phyloP scores from a whole-genome alignment of 1,140 invertebrate genomes.

The Drosophila seguyi region DNA sequence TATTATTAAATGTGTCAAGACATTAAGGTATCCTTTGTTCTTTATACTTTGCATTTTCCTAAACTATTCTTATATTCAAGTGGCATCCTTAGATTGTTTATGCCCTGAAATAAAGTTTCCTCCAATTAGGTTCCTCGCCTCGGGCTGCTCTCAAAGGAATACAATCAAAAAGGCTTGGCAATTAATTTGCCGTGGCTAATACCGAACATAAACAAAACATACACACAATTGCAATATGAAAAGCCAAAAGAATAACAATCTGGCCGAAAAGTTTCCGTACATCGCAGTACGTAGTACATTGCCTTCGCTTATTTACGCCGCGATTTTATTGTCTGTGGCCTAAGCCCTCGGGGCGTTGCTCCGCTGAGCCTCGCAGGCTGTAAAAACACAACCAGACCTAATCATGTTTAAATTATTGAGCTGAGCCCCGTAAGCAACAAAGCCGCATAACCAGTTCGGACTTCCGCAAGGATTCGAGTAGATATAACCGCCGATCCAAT shows the following conservation, averaged over 20 bases:
- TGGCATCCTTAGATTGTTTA: background rate
- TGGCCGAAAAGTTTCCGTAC: conserved; percentile 23
- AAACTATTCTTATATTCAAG: background rate
- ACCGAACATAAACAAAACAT: conserved; percentile 65
- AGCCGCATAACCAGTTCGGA: conserved; percentile 75
- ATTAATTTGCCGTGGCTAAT: conserved; percentile 80
- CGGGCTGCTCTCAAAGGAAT: conserved; percentile 11
- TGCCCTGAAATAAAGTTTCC: background rate
- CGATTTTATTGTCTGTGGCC: conserved; percentile 52
- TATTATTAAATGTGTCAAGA: background rate
- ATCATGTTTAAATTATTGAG: conserved; percentile 85
- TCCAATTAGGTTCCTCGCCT: conserved; percentile 22
- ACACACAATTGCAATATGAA: conserved; percentile 78
- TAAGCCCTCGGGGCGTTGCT: conserved; percentile 70
- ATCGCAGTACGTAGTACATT: conserved; percentile 27
- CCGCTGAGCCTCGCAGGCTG: conserved; percentile 67
- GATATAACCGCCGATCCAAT: conserved; percentile 17
- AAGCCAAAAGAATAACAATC: conserved; percentile 79
- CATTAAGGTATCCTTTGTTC: background rate
- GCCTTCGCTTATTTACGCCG: conserved; percentile 55
- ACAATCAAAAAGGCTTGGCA: conserved; percentile 65
- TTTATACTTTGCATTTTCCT: background rate
- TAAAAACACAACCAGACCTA: conserved; percentile 84
- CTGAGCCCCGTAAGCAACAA: conserved; percentile 53
- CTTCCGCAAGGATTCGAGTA: conserved; percentile 17